These are phyloP conservation scores for Delichon dasypus DNA, from an alignment of 2,797 vertebrate genomes.

Conservation along the genomic window DNA sequence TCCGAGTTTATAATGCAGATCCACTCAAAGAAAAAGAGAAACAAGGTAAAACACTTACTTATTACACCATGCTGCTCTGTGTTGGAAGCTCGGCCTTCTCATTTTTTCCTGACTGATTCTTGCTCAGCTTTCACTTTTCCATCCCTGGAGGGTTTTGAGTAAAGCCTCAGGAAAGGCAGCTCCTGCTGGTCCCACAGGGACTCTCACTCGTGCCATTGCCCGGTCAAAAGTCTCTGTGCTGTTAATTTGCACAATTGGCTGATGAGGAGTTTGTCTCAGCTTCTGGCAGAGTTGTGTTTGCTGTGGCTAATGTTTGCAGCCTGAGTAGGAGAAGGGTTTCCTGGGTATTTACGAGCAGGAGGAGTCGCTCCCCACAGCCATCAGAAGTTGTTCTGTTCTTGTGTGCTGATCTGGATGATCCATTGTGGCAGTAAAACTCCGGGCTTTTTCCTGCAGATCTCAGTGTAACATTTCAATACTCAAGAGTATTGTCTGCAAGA, in stretches of 20 bases:
- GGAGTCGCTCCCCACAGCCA: neutral
- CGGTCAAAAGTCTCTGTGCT: neutral
- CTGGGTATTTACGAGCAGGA: neutral
- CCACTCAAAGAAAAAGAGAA: slow-evolving; percentile 99
- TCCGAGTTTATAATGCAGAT: slow-evolving; percentile 98
- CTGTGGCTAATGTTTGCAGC: neutral
- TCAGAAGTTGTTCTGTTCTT: neutral
- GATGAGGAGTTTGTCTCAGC: neutral
- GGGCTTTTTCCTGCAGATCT: neutral
- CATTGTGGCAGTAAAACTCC: neutral
- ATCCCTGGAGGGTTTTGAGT: neutral
- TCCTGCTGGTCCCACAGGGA: neutral
- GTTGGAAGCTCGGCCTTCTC: neutral
- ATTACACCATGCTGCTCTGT: neutral
- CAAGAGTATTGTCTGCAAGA: neutral
- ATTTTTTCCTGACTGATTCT: neutral
- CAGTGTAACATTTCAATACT: rapidly evolving
- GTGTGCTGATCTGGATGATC: neutral
- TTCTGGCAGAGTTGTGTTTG: neutral
- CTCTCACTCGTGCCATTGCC: neutral
- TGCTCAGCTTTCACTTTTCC: neutral
- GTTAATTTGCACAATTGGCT: neutral
- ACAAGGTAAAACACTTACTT: slow-evolving; percentile 84
- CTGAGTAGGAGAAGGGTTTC: neutral
- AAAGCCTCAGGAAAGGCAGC: neutral